Evolutionary conservation across 2,888 invertebrate genomes (phyloP).

Genomic region (Cheilosia soror): DNA sequence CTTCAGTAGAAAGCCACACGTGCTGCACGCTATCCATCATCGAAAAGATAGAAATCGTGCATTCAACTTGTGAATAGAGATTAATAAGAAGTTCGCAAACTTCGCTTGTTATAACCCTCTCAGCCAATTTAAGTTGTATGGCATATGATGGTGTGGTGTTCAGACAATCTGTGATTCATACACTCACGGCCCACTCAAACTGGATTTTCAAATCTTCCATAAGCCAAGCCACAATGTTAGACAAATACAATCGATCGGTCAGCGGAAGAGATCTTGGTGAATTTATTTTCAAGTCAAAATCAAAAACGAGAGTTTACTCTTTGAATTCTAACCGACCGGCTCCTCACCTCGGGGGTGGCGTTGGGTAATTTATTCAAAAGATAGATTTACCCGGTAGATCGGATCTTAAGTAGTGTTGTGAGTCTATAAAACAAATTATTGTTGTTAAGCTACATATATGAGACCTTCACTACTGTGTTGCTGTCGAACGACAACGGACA

Average conservation of each 20-base stretch:
- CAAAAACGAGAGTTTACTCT: conserved; percentile 10
- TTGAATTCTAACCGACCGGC: conserved; percentile 28
- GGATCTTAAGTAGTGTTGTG: conserved; percentile 3
- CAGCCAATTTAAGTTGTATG: conserved; percentile 16
- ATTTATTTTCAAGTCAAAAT: neutral
- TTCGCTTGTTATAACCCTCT: conserved; percentile 22
- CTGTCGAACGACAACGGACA: neutral
- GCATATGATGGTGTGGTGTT: conserved; percentile 14
- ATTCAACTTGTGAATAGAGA: conserved; percentile 28
- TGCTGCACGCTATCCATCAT: conserved; percentile 66
- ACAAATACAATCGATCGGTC: conserved; percentile 37
- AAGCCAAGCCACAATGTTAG: neutral
- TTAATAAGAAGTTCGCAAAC: conserved; percentile 28
- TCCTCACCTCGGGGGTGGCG: conserved; percentile 18
- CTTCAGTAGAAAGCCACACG: conserved; percentile 44
- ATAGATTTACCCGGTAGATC: conserved; percentile 13
- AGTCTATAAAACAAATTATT: conserved; percentile 16
- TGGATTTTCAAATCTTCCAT: conserved; percentile 10
- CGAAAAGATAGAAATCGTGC: conserved; percentile 52
- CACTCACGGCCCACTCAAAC: conserved; percentile 29
- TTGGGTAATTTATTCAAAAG: conserved; percentile 22
- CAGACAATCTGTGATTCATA: conserved; percentile 48
- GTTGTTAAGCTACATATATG: conserved; percentile 1
- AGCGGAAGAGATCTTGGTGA: conserved; percentile 9
- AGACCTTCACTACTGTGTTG: conserved; percentile 8